Conservation (phyloP, 2,888 invertebrate species). For the Cantharis rustica region DNA sequence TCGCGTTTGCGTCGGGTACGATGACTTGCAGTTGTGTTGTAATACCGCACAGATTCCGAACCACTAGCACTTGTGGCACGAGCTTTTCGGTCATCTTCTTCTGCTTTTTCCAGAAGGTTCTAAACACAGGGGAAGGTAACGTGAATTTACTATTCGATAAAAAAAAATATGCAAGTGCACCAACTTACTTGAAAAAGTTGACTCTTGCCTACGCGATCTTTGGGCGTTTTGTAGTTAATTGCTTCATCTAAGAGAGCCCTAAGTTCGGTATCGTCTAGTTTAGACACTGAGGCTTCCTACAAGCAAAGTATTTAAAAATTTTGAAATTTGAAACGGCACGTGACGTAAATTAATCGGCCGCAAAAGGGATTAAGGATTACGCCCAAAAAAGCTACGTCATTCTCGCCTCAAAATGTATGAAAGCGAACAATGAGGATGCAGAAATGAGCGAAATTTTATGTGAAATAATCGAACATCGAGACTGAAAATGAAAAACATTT, state of each 20-base stretch:
- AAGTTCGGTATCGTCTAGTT: conserved; percentile 76
- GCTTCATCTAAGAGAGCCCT: conserved; percentile 82
- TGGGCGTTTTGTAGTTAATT: conserved; percentile 81
- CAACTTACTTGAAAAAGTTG: conserved; percentile 74
- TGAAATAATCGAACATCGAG: neutral
- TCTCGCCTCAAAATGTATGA: conserved; percentile 1
- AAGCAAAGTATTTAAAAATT: neutral
- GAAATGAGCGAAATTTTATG: neutral
- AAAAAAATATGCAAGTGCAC: neutral
- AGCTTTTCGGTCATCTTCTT: conserved; percentile 72
- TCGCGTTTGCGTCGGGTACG: conserved; percentile 54
- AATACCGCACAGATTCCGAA: conserved; percentile 54
- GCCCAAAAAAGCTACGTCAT: conserved; percentile 31
- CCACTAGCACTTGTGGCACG: conserved; percentile 60
- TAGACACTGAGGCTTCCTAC: conserved; percentile 45
- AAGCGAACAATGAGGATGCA: neutral
- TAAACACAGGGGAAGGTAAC: conserved; percentile 50
- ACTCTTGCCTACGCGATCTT: conserved; percentile 85
- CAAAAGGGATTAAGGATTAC: conserved; percentile 17
- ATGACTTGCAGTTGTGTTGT: conserved; percentile 55
- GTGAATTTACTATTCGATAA: neutral
- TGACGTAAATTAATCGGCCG: conserved; percentile 9
- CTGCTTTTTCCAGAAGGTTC: conserved; percentile 78
- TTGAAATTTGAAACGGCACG: conserved; percentile 7
- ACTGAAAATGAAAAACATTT: neutral